Percentiles rank a stretch among this genome's conserved stretches.
Evolutionary conservation across 2,888 invertebrate genomes (phyloP).

Genomic region (Ceramica pisi): DNA sequence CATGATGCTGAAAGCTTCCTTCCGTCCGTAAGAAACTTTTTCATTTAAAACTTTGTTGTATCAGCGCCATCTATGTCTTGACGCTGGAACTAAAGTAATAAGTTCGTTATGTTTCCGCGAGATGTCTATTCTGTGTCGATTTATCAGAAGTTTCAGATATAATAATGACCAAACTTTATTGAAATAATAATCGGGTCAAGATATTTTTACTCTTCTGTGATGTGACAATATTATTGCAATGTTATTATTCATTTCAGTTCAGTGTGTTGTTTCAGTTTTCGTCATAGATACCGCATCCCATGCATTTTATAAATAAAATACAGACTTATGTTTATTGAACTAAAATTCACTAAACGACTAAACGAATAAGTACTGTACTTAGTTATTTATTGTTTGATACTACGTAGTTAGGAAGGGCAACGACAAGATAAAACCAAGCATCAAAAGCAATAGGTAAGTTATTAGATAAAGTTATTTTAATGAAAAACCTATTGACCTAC

Average conservation of each 20-base stretch:
- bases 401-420: neutral
- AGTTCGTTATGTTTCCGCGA: conserved; percentile 70
- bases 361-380: neutral
- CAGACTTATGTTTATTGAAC: neutral
- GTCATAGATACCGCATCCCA: too few relatives aligned
- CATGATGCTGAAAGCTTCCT: conserved; percentile 35
- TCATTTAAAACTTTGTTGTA: conserved; percentile 32
- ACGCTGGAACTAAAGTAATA: conserved; percentile 43
- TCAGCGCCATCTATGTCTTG: conserved; percentile 77
- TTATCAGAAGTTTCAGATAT: conserved; percentile 42
- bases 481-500: neutral
- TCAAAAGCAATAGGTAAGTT: neutral
- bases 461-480: neutral
- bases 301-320: neutral
- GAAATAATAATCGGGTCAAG: conserved; percentile 30
- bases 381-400: conserved; percentile 4
- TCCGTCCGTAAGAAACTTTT: conserved; percentile 27
- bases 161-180: conserved; percentile 4
- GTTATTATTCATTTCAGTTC: too few relatives aligned
- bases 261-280: too few relatives aligned
- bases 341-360: too few relatives aligned
- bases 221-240: conserved; percentile 66
- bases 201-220: conserved; percentile 42
- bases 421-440: conserved; percentile 14
- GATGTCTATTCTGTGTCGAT: conserved; percentile 68